These are phyloP conservation scores for Clistopyga incitator DNA, from an alignment of 2,888 invertebrate genomes.

Conservation along the genomic window DNA sequence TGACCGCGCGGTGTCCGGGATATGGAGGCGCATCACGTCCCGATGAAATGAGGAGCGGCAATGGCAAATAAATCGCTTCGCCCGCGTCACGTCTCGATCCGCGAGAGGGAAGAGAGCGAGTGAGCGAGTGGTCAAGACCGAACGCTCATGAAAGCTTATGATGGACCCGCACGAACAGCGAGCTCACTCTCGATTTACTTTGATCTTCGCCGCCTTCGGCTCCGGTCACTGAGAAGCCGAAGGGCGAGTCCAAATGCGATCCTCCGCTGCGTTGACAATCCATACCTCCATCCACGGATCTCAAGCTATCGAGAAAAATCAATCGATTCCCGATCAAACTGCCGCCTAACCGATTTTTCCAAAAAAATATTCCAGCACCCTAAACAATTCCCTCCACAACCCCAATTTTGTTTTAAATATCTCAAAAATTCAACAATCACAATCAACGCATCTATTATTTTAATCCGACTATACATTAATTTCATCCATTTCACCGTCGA, in stretches of 20 bases:
- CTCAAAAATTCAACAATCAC: no score
- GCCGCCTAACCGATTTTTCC: no score
- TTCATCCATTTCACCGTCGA: no score
- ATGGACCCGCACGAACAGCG: constrained; percentile 80
- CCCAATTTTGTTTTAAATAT: no score
- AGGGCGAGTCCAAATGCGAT: constrained; percentile 37
- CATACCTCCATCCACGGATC: background rate
- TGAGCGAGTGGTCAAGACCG: constrained; percentile 74
- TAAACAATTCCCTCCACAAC: no score
- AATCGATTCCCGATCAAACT: no score
- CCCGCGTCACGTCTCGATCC: constrained; percentile 83
- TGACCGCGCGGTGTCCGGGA: constrained; percentile 34
- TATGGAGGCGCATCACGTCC: constrained; percentile 78
- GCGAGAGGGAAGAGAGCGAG: constrained; percentile 63
- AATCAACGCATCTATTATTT: no score
- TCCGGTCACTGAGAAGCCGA: constrained; percentile 56
- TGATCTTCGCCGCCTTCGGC: constrained; percentile 80
- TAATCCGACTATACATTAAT: no score
- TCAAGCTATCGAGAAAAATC: no score
- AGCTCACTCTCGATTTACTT: constrained; percentile 76
- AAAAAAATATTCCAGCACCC: no score
- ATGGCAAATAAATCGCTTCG: constrained; percentile 84
- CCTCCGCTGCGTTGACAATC: constrained; percentile 36
- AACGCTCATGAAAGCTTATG: constrained; percentile 81
- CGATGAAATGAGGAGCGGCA: constrained; percentile 83